phyloP scores from a whole-genome alignment of 1,140 invertebrate genomes.

The Dendroctonus ponderosae region DNA sequence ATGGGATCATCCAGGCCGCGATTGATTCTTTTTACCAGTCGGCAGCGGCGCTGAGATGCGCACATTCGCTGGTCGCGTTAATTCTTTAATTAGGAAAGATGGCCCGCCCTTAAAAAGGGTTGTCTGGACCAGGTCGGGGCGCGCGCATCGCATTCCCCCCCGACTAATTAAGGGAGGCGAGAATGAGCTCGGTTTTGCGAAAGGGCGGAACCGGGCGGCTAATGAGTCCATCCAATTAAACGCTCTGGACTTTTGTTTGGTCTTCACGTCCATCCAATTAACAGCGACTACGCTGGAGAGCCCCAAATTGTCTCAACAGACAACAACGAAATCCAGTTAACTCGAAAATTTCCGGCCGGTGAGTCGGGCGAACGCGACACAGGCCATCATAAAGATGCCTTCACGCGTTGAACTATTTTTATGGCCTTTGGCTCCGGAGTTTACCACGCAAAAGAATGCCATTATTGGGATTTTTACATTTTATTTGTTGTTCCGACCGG shows the following conservation, averaged over 20 bases:
- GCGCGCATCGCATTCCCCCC: neutral
- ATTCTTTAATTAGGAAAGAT: conserved; percentile 1
- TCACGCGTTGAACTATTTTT: conserved; percentile 36
- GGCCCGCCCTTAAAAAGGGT: conserved; percentile 8
- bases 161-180: neutral
- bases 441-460: conserved; percentile 35
- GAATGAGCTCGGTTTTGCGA: too few relatives aligned
- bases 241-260: too few relatives aligned
- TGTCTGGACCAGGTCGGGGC: neutral
- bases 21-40: neutral
- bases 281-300: too few relatives aligned
- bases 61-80: neutral
- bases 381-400: conserved; percentile 31
- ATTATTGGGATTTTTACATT: conserved; percentile 34
- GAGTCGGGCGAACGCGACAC: too few relatives aligned
- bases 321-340: too few relatives aligned
- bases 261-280: too few relatives aligned
- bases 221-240: too few relatives aligned
- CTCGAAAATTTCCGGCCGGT: too few relatives aligned
- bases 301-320: too few relatives aligned
- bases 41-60: neutral
- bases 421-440: conserved; percentile 33
- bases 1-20: neutral
- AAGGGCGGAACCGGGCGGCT: too few relatives aligned
- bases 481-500: conserved; percentile 17